phyloP scores from a whole-genome alignment of 2,113 vertebrate species.

The Tetrao urogallus region DNA sequence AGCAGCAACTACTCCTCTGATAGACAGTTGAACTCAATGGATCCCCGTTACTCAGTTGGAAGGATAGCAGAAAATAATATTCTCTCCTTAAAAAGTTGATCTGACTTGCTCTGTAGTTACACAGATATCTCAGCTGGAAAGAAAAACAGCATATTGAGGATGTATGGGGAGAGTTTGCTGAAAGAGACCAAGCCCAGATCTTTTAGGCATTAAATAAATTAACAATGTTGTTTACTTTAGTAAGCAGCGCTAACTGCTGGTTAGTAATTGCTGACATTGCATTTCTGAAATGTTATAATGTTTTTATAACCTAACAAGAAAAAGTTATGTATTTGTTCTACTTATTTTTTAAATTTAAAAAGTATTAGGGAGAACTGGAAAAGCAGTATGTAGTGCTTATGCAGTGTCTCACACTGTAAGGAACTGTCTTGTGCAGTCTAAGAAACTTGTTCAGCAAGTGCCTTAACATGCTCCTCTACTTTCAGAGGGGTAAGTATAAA shows the following conservation, averaged over 20 bases:
- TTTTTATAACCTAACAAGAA: accelerated
- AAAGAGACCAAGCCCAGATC: background rate
- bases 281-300: background rate
- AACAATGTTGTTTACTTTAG: background rate
- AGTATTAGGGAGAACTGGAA: background rate
- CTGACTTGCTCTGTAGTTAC: background rate
- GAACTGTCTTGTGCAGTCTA: background rate
- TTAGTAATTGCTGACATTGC: background rate
- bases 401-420: background rate
- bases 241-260: background rate
- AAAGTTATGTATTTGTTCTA: background rate
- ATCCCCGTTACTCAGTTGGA: background rate
- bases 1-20: background rate
- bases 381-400: background rate
- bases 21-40: background rate
- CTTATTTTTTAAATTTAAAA: background rate
- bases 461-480: background rate
- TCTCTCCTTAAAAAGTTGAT: background rate
- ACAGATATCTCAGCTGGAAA: background rate
- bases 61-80: background rate
- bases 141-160: background rate
- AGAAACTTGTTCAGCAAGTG: background rate
- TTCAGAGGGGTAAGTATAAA: background rate
- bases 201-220: background rate
- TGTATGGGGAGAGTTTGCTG: background rate